Base-by-base conservation (phyloP, 2,888 invertebrate genomes). In the Microdon myrmicae region DNA sequence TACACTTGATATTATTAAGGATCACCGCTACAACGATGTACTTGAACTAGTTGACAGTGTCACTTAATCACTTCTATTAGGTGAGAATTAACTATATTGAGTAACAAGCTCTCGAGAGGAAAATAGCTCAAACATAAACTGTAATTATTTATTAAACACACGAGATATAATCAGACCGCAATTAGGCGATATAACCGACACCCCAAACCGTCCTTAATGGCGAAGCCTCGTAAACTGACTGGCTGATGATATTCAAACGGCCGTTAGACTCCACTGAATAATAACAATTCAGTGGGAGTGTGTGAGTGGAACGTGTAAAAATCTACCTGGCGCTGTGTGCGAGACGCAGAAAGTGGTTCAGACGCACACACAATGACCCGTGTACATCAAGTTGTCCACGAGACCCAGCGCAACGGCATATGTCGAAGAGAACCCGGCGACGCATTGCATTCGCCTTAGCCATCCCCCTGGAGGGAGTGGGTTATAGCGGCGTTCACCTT, bases 201-300 rank as follows among this genome's bases (percentile, higher is more conserved):
- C 58, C 64, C 64, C 58, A 64, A n/a, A 53, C 64, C 64, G 64
- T 64, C 38, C 51, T 47, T 64, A 53, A 58, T 64, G 64, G 47
- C 58, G 58, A 64, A 58, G 53, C 47, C 64, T 64, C 64, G 58
- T 64, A 47, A 64, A 64, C 64, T 64, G 64, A 64, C 64, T 64
- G 41, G 35, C 58, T 16, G 64, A 64, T 53, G 43, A 64, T 64
- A 47, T 43, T 43, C 47, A 45, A 64, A 64, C 58, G 51, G 53
- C 35, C 64, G 51, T 53, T 58, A 64, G 64, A 64, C 64, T 58
- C 64, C 64, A 64, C 58, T 58, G 58, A 64, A 64, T 58, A 64
- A 64, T 58, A 58, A 58, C 56, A 64, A 34, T 31, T 29, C 28
- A 39, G 22, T 34, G 22, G 43, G 8, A 12, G 32, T 34, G 16